phyloP scores from a whole-genome alignment of 2,797 vertebrate genomes.

The Heteromormyrus szaboi region DNA sequence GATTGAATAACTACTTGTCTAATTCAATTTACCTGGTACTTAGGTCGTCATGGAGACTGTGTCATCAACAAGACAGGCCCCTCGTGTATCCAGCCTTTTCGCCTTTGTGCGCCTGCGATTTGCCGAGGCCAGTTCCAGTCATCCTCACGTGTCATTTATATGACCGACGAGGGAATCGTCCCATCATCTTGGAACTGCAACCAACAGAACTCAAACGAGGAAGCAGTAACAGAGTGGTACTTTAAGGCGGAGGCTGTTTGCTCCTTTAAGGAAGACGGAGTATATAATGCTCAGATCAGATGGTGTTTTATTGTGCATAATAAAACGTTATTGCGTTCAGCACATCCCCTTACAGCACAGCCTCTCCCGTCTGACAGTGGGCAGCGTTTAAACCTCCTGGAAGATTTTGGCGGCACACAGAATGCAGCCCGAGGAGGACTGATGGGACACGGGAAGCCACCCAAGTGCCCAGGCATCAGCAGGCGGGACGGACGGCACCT shows the following conservation, averaged over 20 bases:
- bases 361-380: conserved; percentile 38
- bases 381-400: conserved; percentile 38
- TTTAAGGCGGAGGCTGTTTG: neutral
- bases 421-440: neutral
- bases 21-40: neutral
- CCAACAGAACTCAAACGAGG: neutral
- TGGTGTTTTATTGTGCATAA: conserved; percentile 35
- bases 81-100: neutral
- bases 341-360: conserved; percentile 33
- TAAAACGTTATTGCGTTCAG: conserved; percentile 33
- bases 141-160: neutral
- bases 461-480: neutral
- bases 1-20: neutral
- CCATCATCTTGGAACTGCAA: neutral
- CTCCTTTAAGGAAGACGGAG: neutral
- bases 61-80: neutral
- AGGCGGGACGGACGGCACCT: neutral
- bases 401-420: conserved; percentile 36
- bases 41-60: neutral
- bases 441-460: neutral
- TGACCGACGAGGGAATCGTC: neutral
- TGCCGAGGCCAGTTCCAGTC: neutral
- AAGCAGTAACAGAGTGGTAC: neutral
- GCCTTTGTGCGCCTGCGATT: neutral
- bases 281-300: conserved; percentile 19